A percentile compares a stretch with the other conserved stretches of the same genome.
Conservation (phyloP, 2,113 vertebrate genomes). For the Physeter macrocephalus region DNA sequence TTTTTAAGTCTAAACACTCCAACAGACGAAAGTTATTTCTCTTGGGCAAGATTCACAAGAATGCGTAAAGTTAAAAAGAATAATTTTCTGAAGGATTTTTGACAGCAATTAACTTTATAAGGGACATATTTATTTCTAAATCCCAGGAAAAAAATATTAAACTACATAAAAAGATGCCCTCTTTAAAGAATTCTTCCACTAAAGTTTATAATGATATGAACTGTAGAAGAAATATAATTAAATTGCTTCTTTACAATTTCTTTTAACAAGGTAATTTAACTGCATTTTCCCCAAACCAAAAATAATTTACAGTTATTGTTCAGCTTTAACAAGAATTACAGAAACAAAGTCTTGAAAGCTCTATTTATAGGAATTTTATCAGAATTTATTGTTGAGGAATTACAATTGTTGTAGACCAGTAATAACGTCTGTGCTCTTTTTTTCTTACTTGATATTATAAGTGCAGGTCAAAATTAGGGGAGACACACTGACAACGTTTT, state of each 20-base stretch:
- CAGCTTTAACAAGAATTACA: conserved; percentile 16
- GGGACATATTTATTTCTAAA: not conserved
- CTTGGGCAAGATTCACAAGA: not conserved
- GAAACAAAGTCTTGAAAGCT: not conserved
- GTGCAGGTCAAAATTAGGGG: not conserved
- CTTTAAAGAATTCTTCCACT: conserved; percentile 34
- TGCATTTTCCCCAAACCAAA: conserved; percentile 12
- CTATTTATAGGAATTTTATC: not conserved
- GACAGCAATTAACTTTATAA: conserved; percentile 41
- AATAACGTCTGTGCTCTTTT: not conserved
- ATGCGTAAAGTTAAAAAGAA: conserved; percentile 17
- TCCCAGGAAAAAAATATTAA: not conserved
- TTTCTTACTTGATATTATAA: not conserved
- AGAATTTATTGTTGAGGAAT: conserved; percentile 19
- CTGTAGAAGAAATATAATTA: conserved; percentile 35
- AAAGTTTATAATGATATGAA: conserved; percentile 32
- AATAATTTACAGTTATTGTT: conserved; percentile 41
- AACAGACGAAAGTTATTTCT: not conserved
- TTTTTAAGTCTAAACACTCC: conserved; percentile 20
- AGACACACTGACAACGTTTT: not conserved
- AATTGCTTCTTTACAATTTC: conserved; percentile 11
- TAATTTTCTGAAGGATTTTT: conserved; percentile 31
- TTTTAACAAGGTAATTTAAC: conserved; percentile 43
- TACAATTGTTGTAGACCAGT: not conserved
- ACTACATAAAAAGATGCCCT: not conserved